A percentile compares a stretch with the other conserved stretches of the same genome.
Evolutionary conservation across 2,113 vertebrate genomes (phyloP).

Genomic region (Zootoca vivipara): DNA sequence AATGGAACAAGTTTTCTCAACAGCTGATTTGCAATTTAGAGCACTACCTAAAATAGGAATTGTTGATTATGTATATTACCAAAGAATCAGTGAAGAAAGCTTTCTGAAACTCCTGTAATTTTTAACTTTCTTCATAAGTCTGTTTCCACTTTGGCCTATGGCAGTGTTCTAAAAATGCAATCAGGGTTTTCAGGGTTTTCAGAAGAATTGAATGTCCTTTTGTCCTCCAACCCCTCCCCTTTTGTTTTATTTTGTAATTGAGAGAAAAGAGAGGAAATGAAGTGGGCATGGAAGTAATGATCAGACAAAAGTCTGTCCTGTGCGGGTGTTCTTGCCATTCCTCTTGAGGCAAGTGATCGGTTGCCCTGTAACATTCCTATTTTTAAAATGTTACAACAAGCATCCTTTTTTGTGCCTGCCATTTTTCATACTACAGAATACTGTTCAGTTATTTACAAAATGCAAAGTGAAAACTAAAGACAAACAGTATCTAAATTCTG

Average conservation of each 20-base stretch:
- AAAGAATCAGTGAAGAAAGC: constrained; percentile 14
- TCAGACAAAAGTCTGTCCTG: neutral
- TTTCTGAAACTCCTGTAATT: constrained; percentile 5
- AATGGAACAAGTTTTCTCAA: constrained; percentile 49
- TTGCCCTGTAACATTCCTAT: neutral
- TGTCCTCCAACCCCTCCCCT: neutral
- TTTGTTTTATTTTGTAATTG: neutral
- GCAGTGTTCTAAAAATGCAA: neutral
- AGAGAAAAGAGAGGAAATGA: constrained; percentile 11
- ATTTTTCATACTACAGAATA: neutral
- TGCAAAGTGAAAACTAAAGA: neutral
- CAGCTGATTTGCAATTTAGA: constrained; percentile 63
- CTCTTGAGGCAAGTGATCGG: neutral
- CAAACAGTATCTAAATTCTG: constrained; percentile 65
- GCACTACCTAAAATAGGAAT: constrained; percentile 23
- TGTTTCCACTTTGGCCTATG: neutral
- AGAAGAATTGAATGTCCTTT: neutral
- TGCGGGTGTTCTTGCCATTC: neutral
- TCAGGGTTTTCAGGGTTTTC: neutral
- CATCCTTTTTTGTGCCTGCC: constrained; percentile 18
- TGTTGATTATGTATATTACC: constrained; percentile 9
- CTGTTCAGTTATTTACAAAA: constrained; percentile 7
- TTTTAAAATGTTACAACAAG: neutral
- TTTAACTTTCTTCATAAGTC: neutral
- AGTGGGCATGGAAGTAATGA: neutral